Conservation (phyloP, 2,113 vertebrate genomes). For the Setophaga kirtlandii region DNA sequence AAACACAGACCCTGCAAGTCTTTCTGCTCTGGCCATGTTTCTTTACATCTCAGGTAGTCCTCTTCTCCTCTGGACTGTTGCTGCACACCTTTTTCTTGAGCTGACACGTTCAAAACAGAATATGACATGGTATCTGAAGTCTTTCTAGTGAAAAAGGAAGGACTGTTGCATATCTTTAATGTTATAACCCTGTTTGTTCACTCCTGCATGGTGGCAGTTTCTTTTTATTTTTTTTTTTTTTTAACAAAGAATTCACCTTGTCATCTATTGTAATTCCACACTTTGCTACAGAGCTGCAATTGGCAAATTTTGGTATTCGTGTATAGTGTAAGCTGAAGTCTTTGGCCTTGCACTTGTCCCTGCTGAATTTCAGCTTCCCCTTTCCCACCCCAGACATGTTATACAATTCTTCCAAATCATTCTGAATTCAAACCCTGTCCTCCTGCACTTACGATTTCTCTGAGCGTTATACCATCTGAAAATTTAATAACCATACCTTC, state of each 20-base stretch:
- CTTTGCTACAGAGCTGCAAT: neutral
- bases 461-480: neutral
- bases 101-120: neutral
- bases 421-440: slow-evolving; percentile 19
- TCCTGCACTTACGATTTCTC: neutral
- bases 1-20: neutral
- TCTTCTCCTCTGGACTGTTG: neutral
- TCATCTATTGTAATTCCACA: neutral
- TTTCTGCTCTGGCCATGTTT: neutral
- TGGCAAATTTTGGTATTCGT: neutral
- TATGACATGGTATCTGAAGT: neutral
- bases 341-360: neutral
- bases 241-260: neutral
- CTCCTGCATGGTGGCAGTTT: neutral
- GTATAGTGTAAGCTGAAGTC: neutral
- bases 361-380: neutral
- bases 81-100: neutral
- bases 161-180: neutral
- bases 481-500: slow-evolving; percentile 36
- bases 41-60: neutral
- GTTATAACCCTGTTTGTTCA: neutral
- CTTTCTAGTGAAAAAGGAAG: neutral
- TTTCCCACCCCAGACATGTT: neutral
- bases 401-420: neutral
- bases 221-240: neutral